Evolutionary conservation across 2,113 vertebrate species (phyloP), one percentile per base, ranked within the genome.

Genomic region (Poeciliopsis retropinna): DNA sequence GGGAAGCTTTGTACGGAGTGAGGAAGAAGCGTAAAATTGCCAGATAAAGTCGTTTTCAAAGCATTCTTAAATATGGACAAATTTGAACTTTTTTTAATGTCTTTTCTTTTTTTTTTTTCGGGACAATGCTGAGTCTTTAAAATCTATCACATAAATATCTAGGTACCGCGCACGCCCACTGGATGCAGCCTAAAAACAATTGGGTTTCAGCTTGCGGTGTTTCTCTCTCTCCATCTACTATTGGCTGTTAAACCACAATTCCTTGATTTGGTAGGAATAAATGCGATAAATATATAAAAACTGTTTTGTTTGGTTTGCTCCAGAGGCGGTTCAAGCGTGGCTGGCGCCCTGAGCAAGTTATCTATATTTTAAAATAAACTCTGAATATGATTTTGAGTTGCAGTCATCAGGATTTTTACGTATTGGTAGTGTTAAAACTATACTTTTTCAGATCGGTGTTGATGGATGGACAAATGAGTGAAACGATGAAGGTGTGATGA

Each of bases 211-310:
- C 70, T 76, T 75, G 77, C 76, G 51, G 73, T 70, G 51, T 12
- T 41, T 41, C 62, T 62, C 71, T 30, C 29, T 39, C 66, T 65
- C 60, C 57, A 44, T 28, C 27, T 31, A 13, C 67, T 62, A 88
- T 85, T 84, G 88, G 89, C 69, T 84, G 77, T 19, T 63, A 61
- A 3, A 66, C 76, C 87, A 64, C 72, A 84, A 81, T 65, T 72
- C 75, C 64, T 61, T 39, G 80, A 67, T 76, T 64, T 62, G 12
- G 13, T 64, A 47, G 34, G 66, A 83, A 73, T 75, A 57, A 47
- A 47, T 19, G 4, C 14, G 6, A 47, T 47, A 1, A 47, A 47
- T 47, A 7, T 47, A 19, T 47, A 17, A 47, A 47, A 47, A 15
- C 44, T 22, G 7, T 34, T 34, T 34, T 8, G 7, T 34, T 34